These are phyloP conservation scores for Pemphredon lugubris DNA, from an alignment of 2,888 invertebrate genomes.

Conservation along the genomic window DNA sequence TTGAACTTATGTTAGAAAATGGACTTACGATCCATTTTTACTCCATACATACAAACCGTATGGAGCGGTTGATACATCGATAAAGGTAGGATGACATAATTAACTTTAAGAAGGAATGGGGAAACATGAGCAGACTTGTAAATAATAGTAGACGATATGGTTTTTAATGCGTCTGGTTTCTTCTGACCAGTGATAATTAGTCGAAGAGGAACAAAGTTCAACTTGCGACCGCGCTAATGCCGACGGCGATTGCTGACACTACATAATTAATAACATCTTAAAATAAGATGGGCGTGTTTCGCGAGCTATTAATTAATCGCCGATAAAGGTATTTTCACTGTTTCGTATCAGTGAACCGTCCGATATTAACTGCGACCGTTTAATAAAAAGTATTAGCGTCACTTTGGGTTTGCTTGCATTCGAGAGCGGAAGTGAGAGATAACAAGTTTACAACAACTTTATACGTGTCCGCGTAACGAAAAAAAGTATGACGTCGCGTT, in stretches of 20 bases:
- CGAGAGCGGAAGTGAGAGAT: slow-evolving; percentile 4
- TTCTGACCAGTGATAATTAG: slow-evolving; percentile 44
- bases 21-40: too few relatives aligned
- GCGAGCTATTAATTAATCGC: neutral
- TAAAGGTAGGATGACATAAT: slow-evolving; percentile 12
- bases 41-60: too few relatives aligned
- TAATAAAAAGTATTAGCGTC: too few relatives aligned
- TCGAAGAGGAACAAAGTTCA: slow-evolving; percentile 48
- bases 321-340: neutral
- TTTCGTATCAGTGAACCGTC: too few relatives aligned
- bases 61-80: neutral
- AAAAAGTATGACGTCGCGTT: too few relatives aligned
- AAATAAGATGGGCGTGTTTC: neutral
- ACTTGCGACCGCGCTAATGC: slow-evolving; percentile 2
- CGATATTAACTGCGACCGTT: too few relatives aligned
- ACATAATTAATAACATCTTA: slow-evolving; percentile 9
- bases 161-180: slow-evolving; percentile 29
- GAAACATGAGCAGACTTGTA: neutral
- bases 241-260: neutral
- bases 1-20: too few relatives aligned
- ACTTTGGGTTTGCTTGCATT: too few relatives aligned
- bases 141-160: slow-evolving; percentile 25
- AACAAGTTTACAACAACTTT: too few relatives aligned
- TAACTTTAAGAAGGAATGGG: neutral
- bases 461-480: neutral